Percentiles rank a stretch among this genome's conserved stretches.
These are phyloP conservation scores for Proteles cristata DNA, from an alignment of 2,113 vertebrate genomes.

Conservation along the genomic window DNA sequence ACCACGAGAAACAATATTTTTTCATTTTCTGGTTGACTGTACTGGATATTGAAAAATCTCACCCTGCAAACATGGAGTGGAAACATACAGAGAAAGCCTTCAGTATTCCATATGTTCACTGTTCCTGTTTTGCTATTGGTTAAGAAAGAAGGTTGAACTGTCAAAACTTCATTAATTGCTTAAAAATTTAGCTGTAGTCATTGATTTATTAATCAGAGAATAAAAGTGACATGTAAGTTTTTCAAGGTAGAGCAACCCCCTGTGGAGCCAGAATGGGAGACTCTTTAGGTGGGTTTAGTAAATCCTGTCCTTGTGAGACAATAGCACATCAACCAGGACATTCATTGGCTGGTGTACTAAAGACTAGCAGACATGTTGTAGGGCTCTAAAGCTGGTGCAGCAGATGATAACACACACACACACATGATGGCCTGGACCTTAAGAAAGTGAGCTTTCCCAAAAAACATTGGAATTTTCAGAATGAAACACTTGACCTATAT, in stretches of 20 bases:
- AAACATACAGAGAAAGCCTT: not conserved
- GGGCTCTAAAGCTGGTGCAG: not conserved
- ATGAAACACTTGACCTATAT: not conserved
- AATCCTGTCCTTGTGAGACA: not conserved
- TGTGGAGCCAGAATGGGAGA: not conserved
- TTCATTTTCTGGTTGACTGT: not conserved
- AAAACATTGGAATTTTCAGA: not conserved
- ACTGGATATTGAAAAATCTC: conserved; percentile 11
- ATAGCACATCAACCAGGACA: rapidly evolving
- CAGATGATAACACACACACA: not conserved
- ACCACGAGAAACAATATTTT: not conserved
- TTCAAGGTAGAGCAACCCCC: not conserved
- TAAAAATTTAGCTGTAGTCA: not conserved
- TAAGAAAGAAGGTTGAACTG: not conserved
- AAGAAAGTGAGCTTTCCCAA: not conserved
- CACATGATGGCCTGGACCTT: too few species aligned
- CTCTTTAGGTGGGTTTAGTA: not conserved
- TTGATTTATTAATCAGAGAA: conserved; percentile 40
- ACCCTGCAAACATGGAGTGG: not conserved
- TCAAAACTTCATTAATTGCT: not conserved
- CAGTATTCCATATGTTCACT: not conserved
- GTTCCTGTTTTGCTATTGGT: not conserved
- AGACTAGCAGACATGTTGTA: not conserved
- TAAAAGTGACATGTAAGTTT: not conserved
- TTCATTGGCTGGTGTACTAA: not conserved